Evolutionary conservation across 1,140 invertebrate species (phyloP).

Genomic region (Euura lappo): DNA sequence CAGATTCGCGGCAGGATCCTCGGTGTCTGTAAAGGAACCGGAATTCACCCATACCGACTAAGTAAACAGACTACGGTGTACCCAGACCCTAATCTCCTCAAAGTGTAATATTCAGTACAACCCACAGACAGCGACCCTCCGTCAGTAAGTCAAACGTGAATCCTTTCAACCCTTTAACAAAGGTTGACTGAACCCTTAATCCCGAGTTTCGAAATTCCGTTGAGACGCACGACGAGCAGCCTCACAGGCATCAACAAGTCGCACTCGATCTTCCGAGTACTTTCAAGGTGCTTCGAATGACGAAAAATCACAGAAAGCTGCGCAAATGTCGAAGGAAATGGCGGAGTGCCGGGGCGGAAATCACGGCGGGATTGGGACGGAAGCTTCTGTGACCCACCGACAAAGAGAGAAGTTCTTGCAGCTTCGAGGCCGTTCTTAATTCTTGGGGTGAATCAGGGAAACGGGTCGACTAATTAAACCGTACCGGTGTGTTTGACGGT

Average conservation of each 20-base stretch:
- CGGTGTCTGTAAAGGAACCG: too few species aligned
- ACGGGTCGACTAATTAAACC: not conserved
- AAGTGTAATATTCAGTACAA: not conserved
- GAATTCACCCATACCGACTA: too few species aligned
- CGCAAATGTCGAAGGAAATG: not conserved
- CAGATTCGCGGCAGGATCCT: too few species aligned
- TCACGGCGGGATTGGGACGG: not conserved
- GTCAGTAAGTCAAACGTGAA: not conserved
- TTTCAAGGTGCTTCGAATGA: not conserved
- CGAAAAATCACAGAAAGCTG: not conserved
- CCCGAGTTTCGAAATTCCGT: not conserved
- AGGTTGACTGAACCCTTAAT: not conserved
- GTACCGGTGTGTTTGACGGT: not conserved
- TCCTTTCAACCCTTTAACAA: not conserved
- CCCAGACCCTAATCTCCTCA: not conserved
- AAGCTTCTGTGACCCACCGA: not conserved
- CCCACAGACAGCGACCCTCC: not conserved
- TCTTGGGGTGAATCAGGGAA: not conserved
- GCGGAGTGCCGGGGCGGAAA: not conserved
- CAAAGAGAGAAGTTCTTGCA: not conserved
- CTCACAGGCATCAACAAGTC: too few species aligned
- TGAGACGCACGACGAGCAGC: too few species aligned
- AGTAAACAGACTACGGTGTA: too few species aligned
- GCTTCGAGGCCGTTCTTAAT: not conserved
- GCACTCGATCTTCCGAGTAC: too few species aligned